Evolutionary conservation across 2,113 vertebrate genomes (phyloP).

Genomic region (Amblyopsis rosae): DNA sequence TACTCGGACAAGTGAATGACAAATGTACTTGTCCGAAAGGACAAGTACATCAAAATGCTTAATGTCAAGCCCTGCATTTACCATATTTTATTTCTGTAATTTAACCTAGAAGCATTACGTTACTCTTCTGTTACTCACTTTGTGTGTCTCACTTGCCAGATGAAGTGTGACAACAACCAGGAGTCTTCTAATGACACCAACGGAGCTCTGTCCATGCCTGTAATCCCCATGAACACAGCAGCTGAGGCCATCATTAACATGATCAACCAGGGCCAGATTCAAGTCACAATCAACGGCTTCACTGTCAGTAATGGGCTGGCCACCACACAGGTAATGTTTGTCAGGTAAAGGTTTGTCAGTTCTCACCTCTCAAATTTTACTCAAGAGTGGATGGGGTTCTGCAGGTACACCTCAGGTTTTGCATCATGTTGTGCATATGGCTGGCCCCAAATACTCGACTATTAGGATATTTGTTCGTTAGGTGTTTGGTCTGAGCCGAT

Average conservation of each 20-base stretch:
- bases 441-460: too few relatives aligned
- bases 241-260: constrained; percentile 98
- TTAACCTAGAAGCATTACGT: too few relatives aligned
- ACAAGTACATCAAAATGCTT: too few relatives aligned
- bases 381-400: background rate
- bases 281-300: constrained; percentile 97
- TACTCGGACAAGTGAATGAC: too few relatives aligned
- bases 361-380: too few relatives aligned
- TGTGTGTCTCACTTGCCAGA: constrained; percentile 68
- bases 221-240: constrained; percentile 99
- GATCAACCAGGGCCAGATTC: constrained; percentile 98
- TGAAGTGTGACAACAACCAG: constrained; percentile 92
- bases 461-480: too few relatives aligned
- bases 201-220: constrained; percentile 92
- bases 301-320: constrained; percentile 97
- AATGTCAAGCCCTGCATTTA: too few relatives aligned
- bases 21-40: too few relatives aligned
- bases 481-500: too few relatives aligned
- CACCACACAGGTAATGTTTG: constrained; percentile 89
- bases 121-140: background rate
- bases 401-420: background rate
- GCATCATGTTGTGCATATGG: background rate
- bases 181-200: constrained; percentile 83
- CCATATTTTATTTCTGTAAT: background rate
- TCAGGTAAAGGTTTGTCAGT: background rate